Evolutionary conservation across 53 echinoderm and acorn worm species (phyloP).

Genomic region (Temnopleurus reevesii): DNA sequence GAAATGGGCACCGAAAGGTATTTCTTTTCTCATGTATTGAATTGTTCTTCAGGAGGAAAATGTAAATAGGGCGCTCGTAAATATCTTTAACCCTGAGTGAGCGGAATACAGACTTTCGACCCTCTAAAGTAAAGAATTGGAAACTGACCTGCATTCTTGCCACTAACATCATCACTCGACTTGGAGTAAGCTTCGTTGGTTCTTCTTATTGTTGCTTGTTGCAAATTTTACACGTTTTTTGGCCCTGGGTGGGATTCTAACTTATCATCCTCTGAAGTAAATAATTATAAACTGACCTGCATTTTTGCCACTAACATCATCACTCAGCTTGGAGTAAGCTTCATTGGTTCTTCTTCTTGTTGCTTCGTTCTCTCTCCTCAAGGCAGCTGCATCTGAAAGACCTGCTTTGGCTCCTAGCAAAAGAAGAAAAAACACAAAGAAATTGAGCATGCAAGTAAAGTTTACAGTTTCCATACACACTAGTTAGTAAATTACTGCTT

Average conservation of each 20-base stretch:
- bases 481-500: too few species aligned
- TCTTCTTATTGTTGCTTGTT: constrained; percentile 70
- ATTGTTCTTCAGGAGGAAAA: too few species aligned
- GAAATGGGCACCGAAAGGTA: too few species aligned
- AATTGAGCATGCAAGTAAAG: too few species aligned
- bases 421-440: neutral
- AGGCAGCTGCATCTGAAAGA: constrained; percentile 79
- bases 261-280: too few species aligned
- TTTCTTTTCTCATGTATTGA: too few species aligned
- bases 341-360: constrained; percentile 66
- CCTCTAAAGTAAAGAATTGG: neutral
- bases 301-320: constrained; percentile 80
- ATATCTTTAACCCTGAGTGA: too few species aligned
- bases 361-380: constrained; percentile 88
- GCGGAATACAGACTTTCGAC: too few species aligned
- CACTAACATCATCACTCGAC: constrained; percentile 74
- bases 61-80: too few species aligned
- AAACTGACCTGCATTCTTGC: constrained; percentile 79
- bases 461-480: too few species aligned
- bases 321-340: constrained; percentile 67
- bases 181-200: constrained; percentile 68
- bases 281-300: constrained; percentile 63
- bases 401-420: constrained; percentile 80
- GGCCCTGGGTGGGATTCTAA: too few species aligned
- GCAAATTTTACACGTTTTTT: too few species aligned